phyloP scores from a whole-genome alignment of 30 jellyfish, hydroid and myxozoan genomes.

The Aurelia sp. region DNA sequence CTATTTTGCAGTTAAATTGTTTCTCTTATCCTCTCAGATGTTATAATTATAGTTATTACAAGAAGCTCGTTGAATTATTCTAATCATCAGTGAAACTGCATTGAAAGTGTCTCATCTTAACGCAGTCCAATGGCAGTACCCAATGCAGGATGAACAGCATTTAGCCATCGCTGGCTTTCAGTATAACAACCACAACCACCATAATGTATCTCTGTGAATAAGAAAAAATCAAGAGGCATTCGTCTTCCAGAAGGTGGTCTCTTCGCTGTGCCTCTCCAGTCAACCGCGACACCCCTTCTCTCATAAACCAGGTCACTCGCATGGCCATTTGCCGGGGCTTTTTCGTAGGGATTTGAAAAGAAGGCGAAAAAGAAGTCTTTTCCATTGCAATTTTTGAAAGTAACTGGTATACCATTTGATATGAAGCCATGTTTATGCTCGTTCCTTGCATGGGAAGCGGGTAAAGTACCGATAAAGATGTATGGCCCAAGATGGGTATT shows the following conservation, averaged over 20 bases:
- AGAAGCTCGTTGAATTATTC: no score
- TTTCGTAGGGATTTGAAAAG: conserved; percentile 16
- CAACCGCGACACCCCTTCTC: not conserved
- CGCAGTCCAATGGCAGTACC: conserved; percentile 60
- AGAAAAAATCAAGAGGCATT: conserved; percentile 38
- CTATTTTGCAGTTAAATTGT: no score
- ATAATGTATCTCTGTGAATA: conserved; percentile 57
- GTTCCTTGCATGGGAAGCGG: not conserved
- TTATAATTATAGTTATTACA: no score
- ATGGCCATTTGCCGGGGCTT: not conserved
- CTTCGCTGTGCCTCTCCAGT: conserved; percentile 60
- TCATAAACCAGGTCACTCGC: not conserved
- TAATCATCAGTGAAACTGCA: not conserved
- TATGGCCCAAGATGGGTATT: conserved; percentile 31
- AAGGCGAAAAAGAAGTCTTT: conserved; percentile 24
- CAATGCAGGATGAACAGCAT: conserved; percentile 7
- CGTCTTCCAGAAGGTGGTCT: not conserved
- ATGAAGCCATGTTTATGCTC: conserved; percentile 2
- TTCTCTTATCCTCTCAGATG: no score
- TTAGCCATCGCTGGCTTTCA: conserved; percentile 32
- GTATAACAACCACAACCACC: conserved; percentile 67
- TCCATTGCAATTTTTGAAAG: conserved; percentile 1
- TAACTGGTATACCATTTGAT: not conserved
- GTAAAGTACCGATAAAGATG: conserved; percentile 49
- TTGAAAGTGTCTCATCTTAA: not conserved